Evolutionary conservation across 1,140 invertebrate genomes (phyloP), one percentile per base, ranked within the genome.

Genomic region (Drosophila pectinifera): DNA sequence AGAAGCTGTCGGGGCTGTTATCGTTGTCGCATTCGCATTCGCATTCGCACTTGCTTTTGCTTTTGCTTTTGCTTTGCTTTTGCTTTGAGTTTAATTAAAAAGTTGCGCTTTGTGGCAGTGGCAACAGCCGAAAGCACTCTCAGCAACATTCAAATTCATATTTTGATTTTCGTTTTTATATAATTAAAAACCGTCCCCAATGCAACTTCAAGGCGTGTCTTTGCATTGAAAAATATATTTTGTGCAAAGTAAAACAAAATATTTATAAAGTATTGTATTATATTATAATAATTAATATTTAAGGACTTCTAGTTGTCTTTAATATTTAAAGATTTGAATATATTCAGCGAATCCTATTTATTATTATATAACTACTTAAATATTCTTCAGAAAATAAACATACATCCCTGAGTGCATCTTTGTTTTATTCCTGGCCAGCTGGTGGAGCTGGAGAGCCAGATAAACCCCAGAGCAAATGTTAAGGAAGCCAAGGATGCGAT

Each of bases 61-160:
- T 45, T 24, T 46, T 46, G 57, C 64, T 63, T 57, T 77, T 65
- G 53, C 45, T 57, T 77, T 65, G 53, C 45, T 63, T 75, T 85
- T 75, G 54, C 70, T 79, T 70, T 77, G 83, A 79, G 80, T 89
- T 88, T 88, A 88, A 88, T 88, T 88, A 88, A 88, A 88, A 88
- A 88, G 84, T 84, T 78, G 64, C 64, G 76, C 72, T 88, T 86
- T 86, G 79, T 73, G 72, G 61, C 58, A 59, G 56, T 22, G 41
- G 48, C 48, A 41, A 74, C 70, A 84, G 80, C 61, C 82, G 63
- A 68, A 73, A 85, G 81, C 78, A 70, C 24, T 63, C 54, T 39
- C 55, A 76, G 49, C 24, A 39, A 41, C 46, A 80, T 46, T 46
- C 36, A 46, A 39, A 69, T 57, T 42, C 55, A 76, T 42, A 78